Base-by-base conservation (phyloP, 2,888 invertebrate species). In the Pyrrhia umbra region DNA sequence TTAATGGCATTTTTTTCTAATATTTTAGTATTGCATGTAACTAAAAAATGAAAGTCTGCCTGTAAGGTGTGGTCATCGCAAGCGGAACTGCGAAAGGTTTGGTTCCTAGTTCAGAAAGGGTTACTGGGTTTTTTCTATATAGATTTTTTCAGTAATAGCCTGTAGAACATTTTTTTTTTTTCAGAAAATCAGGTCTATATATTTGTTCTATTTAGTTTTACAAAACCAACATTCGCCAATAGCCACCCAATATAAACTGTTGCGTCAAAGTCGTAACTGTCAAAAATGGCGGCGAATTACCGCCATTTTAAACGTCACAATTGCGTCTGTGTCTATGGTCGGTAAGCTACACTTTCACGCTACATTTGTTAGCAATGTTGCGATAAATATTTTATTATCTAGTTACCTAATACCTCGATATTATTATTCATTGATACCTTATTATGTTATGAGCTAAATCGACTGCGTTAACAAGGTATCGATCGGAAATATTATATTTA, bases 341-440 rank as follows among this genome's bases (percentile, higher is more conserved):
- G 20, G 50, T 50, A 10, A 49, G 13, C 18, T 57, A 9, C 51
- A 49, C 79, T 80, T 83, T 78, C 79, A 78, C 80, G 79, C 63
- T 64, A 62, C 55, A 75, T 64, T 70, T 40, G 56, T 85, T 82
- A n/a, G 1, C 13, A 64, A 52, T 52, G 64, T 69, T 55, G 47
- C 78, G 59, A 66, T 56, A 55, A 80, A 77, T 57, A 18, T 51
- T 66, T 64, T 57, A 58, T 66, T 71, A 34, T 37, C 46, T 9
- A 21, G 63, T 64, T 77, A 77, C 46, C 13, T 69, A 77, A 77
- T 62, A 76, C 59, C 16, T 42, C 55, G 42, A 46, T 37, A 37
- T 59, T 67, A 50, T 40, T 55, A 72, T 51, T 75, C 25, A 75
- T 68, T 69, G 74, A 58, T 58, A 75, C 34, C 18, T 20, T 59